A percentile compares a stretch with the other conserved stretches of the same genome.
Evolutionary conservation across 2,888 invertebrate species (phyloP).

Genomic region (Anodontia alba): DNA sequence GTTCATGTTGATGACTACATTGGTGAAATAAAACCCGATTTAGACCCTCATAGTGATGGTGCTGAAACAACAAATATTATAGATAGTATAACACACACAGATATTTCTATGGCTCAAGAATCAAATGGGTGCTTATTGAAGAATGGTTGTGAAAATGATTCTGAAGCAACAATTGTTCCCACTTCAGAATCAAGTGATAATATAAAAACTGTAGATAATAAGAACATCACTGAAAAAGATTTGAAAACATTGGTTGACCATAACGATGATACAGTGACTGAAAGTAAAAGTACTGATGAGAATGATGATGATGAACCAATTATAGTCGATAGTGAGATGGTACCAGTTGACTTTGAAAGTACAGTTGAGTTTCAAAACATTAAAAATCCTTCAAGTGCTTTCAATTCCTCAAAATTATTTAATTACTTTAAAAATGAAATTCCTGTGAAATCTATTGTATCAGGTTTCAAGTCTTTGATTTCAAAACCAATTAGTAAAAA

Average conservation of each 20-base stretch:
- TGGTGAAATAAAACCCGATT: not conserved
- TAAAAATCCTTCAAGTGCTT: not conserved
- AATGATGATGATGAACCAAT: not conserved
- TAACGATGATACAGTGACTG: no score
- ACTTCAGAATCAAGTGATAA: no score
- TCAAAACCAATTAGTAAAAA: not conserved
- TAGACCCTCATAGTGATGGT: not conserved
- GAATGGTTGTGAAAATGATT: not conserved
- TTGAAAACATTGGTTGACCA: no score
- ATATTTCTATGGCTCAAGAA: not conserved
- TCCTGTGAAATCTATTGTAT: not conserved
- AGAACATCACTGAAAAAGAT: no score
- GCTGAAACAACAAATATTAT: not conserved
- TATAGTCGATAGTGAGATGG: not conserved
- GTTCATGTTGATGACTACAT: not conserved
- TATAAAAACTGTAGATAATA: no score
- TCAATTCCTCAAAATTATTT: not conserved
- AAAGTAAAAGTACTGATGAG: no score
- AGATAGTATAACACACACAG: not conserved
- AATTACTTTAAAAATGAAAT: not conserved
- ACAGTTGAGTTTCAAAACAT: not conserved
- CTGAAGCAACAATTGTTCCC: not conserved
- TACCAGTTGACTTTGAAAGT: not conserved
- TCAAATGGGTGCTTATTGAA: not conserved
- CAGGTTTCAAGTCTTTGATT: not conserved